Evolutionary conservation across 2,888 invertebrate species (phyloP), one percentile per base, ranked within the genome.

Genomic region (Eubasilissa splendida): DNA sequence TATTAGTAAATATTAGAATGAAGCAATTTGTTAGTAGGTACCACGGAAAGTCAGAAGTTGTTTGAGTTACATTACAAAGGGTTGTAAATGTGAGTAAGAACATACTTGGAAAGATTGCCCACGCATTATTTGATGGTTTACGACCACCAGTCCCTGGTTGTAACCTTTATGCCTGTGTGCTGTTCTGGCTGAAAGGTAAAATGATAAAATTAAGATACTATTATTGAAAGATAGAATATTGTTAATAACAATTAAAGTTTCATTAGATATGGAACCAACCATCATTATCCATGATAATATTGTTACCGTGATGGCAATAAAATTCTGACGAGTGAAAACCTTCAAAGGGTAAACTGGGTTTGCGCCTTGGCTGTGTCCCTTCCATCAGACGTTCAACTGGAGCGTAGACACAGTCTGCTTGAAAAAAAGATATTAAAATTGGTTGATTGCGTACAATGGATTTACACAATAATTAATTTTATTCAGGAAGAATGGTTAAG

Each of bases 111-210:
- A 94, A 84, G 93, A 90, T 84, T 93, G 92, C 22, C 94, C 95
- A 82, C 93, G 91, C 52, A 91, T 89, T 14, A 96, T 86, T 0
- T 94, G 93, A 84, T 93, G 93, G 85, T 92, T 89, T 74, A 94
- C 91, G 84, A 95, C 91, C 0, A 96, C 94, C 10, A 96, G 88
- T 7, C 94, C 97, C 86, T 97, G 95, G 87, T 97, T 96, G 86
- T 96, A 97, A 50, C 97, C 96, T 56, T 94, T 93, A 1, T 93
- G 93, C 76, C 98, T 91, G 85, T 92, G 89, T 0, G 97, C 97
- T 31, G 91, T 89, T 83, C 92, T 92, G 74, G 92, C 92, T 74
- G 91, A 85, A 79, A 89, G 87, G 22, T 89, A 86, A 54, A 70
- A 4, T 14, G 4, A 52, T 50, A 50, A 68, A n/a, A 4, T 58